Evolutionary conservation across 1,140 invertebrate genomes (phyloP).

Genomic region (Tetramorium simillimum): DNA sequence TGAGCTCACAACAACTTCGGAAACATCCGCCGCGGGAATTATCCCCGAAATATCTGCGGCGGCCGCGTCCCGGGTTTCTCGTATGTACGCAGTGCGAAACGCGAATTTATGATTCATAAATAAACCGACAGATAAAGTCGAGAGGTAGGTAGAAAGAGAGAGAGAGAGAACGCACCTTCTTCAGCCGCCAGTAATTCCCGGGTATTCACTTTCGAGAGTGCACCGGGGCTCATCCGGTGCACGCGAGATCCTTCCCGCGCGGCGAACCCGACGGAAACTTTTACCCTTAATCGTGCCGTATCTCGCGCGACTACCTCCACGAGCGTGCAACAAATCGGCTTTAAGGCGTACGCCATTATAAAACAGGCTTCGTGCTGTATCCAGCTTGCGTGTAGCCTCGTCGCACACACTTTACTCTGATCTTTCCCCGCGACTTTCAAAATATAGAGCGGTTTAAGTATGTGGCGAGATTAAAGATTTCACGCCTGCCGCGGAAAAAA

Average conservation of each 20-base stretch:
- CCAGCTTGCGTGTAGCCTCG: constrained; percentile 37
- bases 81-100: constrained; percentile 26
- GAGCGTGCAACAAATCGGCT: constrained; percentile 71
- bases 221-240: constrained; percentile 23
- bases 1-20: constrained; percentile 35
- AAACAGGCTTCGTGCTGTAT: constrained; percentile 65
- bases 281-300: constrained; percentile 70
- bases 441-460: constrained; percentile 32
- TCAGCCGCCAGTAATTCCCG: constrained; percentile 44
- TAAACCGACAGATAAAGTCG: constrained; percentile 55
- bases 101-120: constrained; percentile 46
- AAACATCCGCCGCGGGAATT: constrained; percentile 46
- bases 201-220: constrained; percentile 53
- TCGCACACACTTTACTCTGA: neutral
- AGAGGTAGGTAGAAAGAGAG: neutral
- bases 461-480: constrained; percentile 28
- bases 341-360: constrained; percentile 68
- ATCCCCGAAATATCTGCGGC: constrained; percentile 33
- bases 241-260: constrained; percentile 48
- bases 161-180: neutral
- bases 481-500: constrained; percentile 1
- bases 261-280: constrained; percentile 60
- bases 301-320: constrained; percentile 65
- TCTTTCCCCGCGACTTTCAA: constrained; percentile 46
- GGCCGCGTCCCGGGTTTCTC: neutral